Percentiles rank a stretch among this genome's conserved stretches.
phyloP scores from a whole-genome alignment of 2,113 vertebrate species.

The Aleadryas rufinucha region DNA sequence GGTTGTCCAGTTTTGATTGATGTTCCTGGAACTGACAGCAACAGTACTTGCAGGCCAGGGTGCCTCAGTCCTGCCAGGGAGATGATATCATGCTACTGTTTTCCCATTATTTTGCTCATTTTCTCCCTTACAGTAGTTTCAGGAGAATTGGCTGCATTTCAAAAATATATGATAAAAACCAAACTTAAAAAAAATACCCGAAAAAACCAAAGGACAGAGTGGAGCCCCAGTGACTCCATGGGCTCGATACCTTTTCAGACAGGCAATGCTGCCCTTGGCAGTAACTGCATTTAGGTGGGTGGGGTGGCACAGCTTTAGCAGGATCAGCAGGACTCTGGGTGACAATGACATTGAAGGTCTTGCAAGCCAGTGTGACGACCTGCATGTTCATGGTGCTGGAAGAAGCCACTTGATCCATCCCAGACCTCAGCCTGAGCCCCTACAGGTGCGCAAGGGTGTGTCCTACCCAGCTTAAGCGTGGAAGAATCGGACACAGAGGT shows the following conservation, averaged over 20 bases:
- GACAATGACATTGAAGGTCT: background rate
- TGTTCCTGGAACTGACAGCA: background rate
- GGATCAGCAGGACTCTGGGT: background rate
- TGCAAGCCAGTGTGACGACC: background rate
- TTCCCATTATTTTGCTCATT: background rate
- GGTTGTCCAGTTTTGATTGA: background rate
- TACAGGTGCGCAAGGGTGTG: accelerated
- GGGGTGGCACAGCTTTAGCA: too few relatives aligned
- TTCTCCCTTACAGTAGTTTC: background rate
- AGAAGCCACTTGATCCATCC: background rate
- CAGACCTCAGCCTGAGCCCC: background rate
- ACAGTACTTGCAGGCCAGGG: background rate
- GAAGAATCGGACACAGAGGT: background rate
- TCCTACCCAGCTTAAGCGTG: background rate
- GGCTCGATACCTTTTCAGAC: accelerated
- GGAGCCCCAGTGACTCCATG: accelerated
- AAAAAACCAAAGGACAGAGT: background rate
- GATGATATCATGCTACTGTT: accelerated
- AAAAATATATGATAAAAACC: background rate
- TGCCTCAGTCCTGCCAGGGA: background rate
- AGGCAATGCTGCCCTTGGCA: accelerated
- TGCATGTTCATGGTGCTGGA: background rate
- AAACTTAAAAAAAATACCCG: accelerated
- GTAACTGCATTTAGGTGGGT: too few relatives aligned
- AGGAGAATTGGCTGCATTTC: background rate